Evolutionary conservation across 2,888 invertebrate genomes (phyloP).

Genomic region (Desoria tigrina): DNA sequence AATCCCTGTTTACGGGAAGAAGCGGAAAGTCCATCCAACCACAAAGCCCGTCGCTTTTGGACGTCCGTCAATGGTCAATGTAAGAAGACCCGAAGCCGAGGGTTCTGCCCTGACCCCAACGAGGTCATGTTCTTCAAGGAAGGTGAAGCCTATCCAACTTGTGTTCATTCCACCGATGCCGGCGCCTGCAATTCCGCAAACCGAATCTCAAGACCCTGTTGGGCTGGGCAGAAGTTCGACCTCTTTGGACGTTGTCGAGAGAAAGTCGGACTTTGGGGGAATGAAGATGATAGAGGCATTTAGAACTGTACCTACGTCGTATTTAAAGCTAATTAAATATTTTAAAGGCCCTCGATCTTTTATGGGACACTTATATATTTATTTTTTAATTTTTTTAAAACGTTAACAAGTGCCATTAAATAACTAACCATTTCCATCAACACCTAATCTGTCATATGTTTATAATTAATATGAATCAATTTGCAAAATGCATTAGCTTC

Average conservation of each 20-base stretch:
- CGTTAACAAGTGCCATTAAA: no score
- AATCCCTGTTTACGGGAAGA: slow-evolving; percentile 30
- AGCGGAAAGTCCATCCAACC: slow-evolving; percentile 38
- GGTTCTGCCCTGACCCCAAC: slow-evolving; percentile 42
- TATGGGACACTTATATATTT: no score
- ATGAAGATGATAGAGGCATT: slow-evolving; percentile 39
- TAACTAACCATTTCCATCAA: no score
- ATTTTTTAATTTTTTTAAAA: no score
- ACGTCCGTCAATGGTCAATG: slow-evolving; percentile 45
- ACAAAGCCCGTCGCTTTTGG: slow-evolving; percentile 46
- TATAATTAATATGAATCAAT: no score
- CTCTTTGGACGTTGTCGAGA: slow-evolving; percentile 38
- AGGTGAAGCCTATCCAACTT: slow-evolving; percentile 41
- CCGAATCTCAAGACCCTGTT: slow-evolving; percentile 41
- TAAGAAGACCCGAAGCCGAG: slow-evolving; percentile 46
- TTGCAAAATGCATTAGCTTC: no score
- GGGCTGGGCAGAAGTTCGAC: slow-evolving; percentile 45
- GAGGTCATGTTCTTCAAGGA: slow-evolving; percentile 46
- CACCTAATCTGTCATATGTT: no score
- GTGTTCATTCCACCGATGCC: slow-evolving; percentile 32
- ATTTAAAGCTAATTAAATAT: slow-evolving; percentile 6
- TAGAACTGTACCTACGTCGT: not conserved
- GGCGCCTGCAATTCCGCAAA: slow-evolving; percentile 32
- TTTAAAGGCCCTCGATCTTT: no score
- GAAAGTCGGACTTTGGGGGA: slow-evolving; percentile 46